Conservation (phyloP, 2,888 invertebrate genomes). For the Noctua janthina region DNA sequence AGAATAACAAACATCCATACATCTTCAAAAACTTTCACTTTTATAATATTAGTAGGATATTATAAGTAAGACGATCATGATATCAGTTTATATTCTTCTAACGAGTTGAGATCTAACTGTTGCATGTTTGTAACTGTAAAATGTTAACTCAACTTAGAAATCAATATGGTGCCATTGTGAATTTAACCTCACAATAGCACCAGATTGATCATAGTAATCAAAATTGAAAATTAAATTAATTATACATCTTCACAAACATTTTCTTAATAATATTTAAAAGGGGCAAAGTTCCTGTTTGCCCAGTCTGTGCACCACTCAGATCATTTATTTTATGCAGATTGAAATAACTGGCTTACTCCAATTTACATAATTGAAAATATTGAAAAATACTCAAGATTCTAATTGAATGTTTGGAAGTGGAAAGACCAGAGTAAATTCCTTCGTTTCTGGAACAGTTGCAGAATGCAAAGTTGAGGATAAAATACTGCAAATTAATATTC, state of each 20-base stretch:
- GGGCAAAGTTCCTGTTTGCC: slow-evolving; percentile 29
- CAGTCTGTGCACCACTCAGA: slow-evolving; percentile 30
- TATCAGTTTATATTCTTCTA: not conserved
- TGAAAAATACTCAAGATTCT: slow-evolving; percentile 36
- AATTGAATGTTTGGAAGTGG: slow-evolving; percentile 26
- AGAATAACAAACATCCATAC: not conserved
- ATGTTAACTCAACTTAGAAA: not conserved
- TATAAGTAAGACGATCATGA: too few species aligned
- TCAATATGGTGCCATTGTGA: not conserved
- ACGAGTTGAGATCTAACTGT: not conserved
- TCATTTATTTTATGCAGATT: slow-evolving; percentile 49
- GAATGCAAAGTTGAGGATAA: slow-evolving; percentile 6
- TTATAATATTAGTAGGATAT: too few species aligned
- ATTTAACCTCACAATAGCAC: too few species aligned
- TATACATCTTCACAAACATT: slow-evolving; percentile 16
- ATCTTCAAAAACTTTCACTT: not conserved
- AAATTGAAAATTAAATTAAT: slow-evolving; percentile 7
- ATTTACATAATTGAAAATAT: slow-evolving; percentile 55
- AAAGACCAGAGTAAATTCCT: not conserved
- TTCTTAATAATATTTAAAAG: slow-evolving; percentile 49
- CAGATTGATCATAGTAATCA: not conserved
- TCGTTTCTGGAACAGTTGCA: not conserved
- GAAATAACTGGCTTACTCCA: slow-evolving; percentile 44
- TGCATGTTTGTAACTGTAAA: not conserved
- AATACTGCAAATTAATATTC: not conserved